phyloP scores from a whole-genome alignment of 1,140 invertebrate genomes.

The Brachionus koreanus region DNA sequence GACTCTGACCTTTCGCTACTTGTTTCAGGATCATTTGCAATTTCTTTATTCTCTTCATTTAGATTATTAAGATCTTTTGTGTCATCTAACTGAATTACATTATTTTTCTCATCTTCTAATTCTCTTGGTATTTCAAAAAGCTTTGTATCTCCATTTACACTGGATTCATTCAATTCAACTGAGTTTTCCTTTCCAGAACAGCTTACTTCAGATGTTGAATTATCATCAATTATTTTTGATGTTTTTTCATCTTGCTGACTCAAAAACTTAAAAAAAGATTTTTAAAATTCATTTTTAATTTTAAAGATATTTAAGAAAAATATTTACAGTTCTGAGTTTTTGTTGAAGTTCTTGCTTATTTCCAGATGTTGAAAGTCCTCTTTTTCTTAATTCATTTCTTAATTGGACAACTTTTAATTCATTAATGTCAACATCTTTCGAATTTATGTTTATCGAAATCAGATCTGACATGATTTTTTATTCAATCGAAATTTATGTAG shows the following conservation, averaged over 20 bases:
- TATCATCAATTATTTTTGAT: background rate
- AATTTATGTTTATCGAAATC: background rate
- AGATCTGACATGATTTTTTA: background rate
- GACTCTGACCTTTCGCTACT: conserved; percentile 17
- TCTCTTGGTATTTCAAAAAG: background rate
- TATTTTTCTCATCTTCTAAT: background rate
- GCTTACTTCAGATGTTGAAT: background rate
- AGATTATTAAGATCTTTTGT: background rate
- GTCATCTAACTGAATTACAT: background rate
- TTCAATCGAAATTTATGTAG: background rate
- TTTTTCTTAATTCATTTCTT: conserved; percentile 12
- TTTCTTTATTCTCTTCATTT: background rate
- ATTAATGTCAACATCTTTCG: background rate
- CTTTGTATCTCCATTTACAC: no score
- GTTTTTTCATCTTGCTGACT: background rate
- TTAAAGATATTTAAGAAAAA: background rate
- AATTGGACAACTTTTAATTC: conserved; percentile 16
- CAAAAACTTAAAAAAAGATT: background rate
- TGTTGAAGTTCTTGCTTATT: conserved; percentile 38
- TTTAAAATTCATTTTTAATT: background rate
- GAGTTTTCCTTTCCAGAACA: background rate
- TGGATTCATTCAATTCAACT: no score
- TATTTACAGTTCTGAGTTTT: conserved; percentile 28
- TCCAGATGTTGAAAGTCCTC: conserved; percentile 11
- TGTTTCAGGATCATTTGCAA: background rate